phyloP scores from a whole-genome alignment of 2,797 vertebrate genomes.

The Coranthus polyacanthus region DNA sequence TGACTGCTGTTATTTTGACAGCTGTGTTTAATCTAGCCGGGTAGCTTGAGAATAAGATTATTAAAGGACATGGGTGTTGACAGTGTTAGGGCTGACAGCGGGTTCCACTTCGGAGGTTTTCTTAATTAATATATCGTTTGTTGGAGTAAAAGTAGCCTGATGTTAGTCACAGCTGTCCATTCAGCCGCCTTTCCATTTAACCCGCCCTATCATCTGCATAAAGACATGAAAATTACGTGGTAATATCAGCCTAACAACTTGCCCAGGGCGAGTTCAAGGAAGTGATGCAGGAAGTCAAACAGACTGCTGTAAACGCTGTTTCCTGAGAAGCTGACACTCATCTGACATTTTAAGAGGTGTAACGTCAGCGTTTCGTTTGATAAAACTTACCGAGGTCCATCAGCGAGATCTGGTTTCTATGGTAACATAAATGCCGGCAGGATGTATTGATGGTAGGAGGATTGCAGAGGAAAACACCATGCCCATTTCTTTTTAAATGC shows the following conservation, averaged over 20 bases:
- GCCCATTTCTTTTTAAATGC: not conserved
- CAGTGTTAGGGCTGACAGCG: not conserved
- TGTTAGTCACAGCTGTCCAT: conserved; percentile 17
- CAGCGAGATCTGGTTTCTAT: conserved; percentile 36
- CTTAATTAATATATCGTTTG: not conserved
- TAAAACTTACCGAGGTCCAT: not conserved
- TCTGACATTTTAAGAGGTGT: not conserved
- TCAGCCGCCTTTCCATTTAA: not conserved
- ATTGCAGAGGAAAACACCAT: not conserved
- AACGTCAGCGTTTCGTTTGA: conserved; percentile 2
- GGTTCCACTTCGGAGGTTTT: conserved; percentile 3
- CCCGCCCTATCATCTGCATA: not conserved
- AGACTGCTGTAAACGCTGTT: not conserved
- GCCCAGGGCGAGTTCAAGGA: not conserved
- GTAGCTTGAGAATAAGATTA: not conserved
- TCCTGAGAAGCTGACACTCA: not conserved
- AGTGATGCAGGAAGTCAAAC: conserved; percentile 35
- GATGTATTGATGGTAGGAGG: not conserved
- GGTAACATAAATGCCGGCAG: conserved; percentile 50
- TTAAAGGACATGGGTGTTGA: not conserved
- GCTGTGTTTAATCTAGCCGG: not conserved
- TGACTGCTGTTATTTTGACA: not conserved
- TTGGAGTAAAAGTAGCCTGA: not conserved
- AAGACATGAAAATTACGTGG: not conserved
- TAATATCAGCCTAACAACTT: not conserved